Conservation (phyloP, 2,113 vertebrate genomes). For the Spea multiplicata region DNA sequence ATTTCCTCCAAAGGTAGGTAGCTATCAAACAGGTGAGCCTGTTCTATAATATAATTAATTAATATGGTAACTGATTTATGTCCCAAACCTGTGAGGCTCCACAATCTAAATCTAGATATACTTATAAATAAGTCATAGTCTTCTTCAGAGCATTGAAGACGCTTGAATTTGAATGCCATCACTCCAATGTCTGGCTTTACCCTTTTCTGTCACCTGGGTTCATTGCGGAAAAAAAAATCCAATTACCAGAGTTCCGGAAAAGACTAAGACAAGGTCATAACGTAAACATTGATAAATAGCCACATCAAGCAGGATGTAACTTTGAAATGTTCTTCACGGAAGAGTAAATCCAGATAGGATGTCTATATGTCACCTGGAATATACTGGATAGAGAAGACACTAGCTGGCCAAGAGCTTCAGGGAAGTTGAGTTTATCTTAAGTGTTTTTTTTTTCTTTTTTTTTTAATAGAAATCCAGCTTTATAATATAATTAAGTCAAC, state of each 20-base stretch:
- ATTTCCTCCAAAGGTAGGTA: no score
- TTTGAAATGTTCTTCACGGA: not conserved
- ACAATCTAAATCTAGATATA: not conserved
- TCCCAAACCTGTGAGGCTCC: not conserved
- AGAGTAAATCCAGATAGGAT: not conserved
- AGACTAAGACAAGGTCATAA: not conserved
- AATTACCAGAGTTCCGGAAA: not conserved
- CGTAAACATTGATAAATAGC: slow-evolving; percentile 1
- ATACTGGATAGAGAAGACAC: no score
- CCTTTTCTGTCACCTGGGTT: not conserved
- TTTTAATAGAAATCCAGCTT: no score
- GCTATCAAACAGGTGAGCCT: no score
- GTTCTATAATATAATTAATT: no score
- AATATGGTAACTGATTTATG: not conserved
- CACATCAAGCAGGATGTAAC: not conserved
- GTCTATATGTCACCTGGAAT: no score
- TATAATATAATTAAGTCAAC: no score
- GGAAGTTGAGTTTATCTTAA: no score
- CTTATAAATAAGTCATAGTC: not conserved
- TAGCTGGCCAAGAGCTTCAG: no score
- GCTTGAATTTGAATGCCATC: not conserved
- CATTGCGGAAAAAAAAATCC: not conserved
- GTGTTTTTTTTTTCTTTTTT: no score
- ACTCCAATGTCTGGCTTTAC: not conserved
- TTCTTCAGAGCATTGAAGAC: not conserved